A percentile compares a stretch with the other conserved stretches of the same genome.
phyloP scores from a whole-genome alignment of 2,113 vertebrate species.

The Notothenia rossii region DNA sequence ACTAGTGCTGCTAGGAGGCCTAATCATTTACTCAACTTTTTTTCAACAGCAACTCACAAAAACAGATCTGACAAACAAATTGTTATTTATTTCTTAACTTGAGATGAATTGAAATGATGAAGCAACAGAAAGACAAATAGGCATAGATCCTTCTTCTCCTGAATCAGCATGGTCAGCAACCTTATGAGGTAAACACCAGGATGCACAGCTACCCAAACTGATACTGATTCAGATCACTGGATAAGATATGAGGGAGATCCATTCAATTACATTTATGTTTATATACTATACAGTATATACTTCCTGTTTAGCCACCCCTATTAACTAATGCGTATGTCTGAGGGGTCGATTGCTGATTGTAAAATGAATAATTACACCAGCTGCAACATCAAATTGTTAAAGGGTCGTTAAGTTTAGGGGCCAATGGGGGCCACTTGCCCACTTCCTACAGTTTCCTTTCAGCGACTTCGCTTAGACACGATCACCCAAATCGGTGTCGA shows the following conservation, averaged over 20 bases:
- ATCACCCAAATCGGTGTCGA: no score
- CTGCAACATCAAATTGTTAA: no score
- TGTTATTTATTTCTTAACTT: background rate
- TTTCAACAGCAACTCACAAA: background rate
- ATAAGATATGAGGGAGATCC: no score
- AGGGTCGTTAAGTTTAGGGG: no score
- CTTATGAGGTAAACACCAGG: background rate
- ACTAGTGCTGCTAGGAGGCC: background rate
- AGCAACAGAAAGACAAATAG: background rate
- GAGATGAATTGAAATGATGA: slow-evolving; percentile 12
- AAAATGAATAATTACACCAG: no score
- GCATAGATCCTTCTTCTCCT: background rate
- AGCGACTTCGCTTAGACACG: no score
- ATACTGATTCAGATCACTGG: no score
- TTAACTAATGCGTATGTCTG: background rate
- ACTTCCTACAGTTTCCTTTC: no score
- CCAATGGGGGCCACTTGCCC: no score
- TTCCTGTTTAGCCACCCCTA: background rate
- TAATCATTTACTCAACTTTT: background rate
- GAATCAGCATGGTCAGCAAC: background rate
- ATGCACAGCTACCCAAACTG: no score
- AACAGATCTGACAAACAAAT: slow-evolving; percentile 13
- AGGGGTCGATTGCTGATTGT: background rate
- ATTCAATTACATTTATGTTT: no score
- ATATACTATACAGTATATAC: background rate